These are phyloP conservation scores for Gonatopus flavifemur DNA, from an alignment of 1,140 invertebrate genomes.

Conservation along the genomic window DNA sequence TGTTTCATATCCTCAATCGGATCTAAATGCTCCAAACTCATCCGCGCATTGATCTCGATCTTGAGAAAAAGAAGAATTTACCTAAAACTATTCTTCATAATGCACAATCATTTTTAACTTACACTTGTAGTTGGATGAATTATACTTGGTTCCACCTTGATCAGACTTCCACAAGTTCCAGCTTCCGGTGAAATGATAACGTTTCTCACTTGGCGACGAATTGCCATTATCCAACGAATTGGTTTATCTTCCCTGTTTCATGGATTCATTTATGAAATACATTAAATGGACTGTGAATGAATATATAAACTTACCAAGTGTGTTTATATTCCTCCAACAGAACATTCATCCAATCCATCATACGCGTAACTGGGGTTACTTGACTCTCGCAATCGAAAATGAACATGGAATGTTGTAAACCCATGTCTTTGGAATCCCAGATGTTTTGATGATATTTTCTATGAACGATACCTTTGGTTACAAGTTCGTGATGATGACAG, in stretches of 20 bases:
- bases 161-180: constrained; percentile 28
- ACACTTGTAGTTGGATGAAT: constrained; percentile 30
- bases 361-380: constrained; percentile 13
- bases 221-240: constrained; percentile 10
- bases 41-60: constrained; percentile 31
- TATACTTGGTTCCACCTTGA: constrained; percentile 31
- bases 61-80: constrained; percentile 16
- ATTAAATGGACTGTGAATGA: not conserved
- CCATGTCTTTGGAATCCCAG: constrained; percentile 36
- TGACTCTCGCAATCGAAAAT: constrained; percentile 46
- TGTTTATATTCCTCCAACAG: constrained; percentile 20
- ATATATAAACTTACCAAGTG: constrained; percentile 13
- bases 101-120: constrained; percentile 9
- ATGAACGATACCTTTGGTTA: constrained; percentile 32
- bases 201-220: constrained; percentile 23
- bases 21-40: constrained; percentile 21
- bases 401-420: constrained; percentile 28
- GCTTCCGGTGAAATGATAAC: constrained; percentile 23
- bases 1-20: constrained; percentile 2
- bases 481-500: constrained; percentile 33
- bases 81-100: not conserved
- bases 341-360: constrained; percentile 15
- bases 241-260: constrained; percentile 11
- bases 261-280: not conserved
- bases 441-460: constrained; percentile 26